A percentile compares a stretch with the other conserved stretches of the same genome.
Evolutionary conservation across 2,888 invertebrate genomes (phyloP).

Genomic region (Frankliniella fusca): DNA sequence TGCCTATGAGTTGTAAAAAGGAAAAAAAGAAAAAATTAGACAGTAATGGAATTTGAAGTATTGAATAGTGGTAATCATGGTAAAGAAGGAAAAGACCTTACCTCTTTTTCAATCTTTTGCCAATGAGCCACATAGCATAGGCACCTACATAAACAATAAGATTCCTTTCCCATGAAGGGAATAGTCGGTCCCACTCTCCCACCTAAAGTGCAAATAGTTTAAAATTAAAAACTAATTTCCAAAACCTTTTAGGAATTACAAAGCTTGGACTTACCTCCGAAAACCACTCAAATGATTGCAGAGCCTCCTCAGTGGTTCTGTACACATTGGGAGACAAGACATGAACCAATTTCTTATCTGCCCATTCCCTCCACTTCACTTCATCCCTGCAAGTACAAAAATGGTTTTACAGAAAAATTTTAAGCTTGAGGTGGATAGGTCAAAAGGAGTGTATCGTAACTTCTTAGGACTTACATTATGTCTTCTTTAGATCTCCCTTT

Average conservation of each 20-base stretch:
- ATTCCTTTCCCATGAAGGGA: slow-evolving; percentile 77
- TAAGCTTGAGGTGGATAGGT: too few species aligned
- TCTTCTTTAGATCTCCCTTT: slow-evolving; percentile 47
- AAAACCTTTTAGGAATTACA: not conserved
- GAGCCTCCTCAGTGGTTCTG: slow-evolving; percentile 74
- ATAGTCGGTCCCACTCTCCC: slow-evolving; percentile 87
- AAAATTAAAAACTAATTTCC: not conserved
- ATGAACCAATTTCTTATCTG: slow-evolving; percentile 85
- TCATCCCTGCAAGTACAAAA: slow-evolving; percentile 66
- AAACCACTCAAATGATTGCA: slow-evolving; percentile 92
- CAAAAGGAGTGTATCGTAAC: too few species aligned
- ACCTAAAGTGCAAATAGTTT: slow-evolving; percentile 48
- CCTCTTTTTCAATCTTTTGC: slow-evolving; percentile 81
- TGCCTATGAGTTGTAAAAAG: slow-evolving; percentile 55
- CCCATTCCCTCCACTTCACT: slow-evolving; percentile 94
- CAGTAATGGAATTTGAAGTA: not conserved
- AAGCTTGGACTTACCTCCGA: slow-evolving; percentile 55
- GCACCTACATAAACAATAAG: slow-evolving; percentile 91
- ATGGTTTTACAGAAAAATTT: too few species aligned
- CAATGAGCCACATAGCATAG: slow-evolving; percentile 87
- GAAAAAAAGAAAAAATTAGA: not conserved
- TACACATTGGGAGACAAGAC: slow-evolving; percentile 96
- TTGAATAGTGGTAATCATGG: not conserved
- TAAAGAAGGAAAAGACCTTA: slow-evolving; percentile 44
- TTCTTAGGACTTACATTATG: slow-evolving; percentile 43